phyloP scores from a whole-genome alignment of 2,113 vertebrate species.

The Chamaetylas fuelleborni region DNA sequence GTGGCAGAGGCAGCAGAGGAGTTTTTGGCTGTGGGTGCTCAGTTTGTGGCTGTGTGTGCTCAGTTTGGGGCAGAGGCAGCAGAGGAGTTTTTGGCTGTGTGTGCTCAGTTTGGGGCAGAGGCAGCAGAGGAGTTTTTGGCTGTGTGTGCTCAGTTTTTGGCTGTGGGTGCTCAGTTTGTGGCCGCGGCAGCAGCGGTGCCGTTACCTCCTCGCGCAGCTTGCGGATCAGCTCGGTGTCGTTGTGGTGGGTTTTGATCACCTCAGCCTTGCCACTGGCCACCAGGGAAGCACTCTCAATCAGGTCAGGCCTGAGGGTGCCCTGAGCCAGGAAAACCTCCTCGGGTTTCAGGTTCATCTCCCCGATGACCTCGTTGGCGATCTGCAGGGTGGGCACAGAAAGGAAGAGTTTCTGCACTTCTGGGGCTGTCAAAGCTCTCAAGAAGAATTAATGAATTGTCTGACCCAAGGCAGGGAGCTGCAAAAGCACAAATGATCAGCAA shows the following conservation, averaged over 20 bases:
- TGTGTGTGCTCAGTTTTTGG: too few relatives aligned
- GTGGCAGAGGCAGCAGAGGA: not conserved
- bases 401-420: rapidly evolving
- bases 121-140: too few relatives aligned
- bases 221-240: conserved; percentile 96
- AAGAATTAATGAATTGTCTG: not conserved
- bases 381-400: conserved; percentile 17
- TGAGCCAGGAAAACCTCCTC: conserved; percentile 96
- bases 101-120: too few relatives aligned
- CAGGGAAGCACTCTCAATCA: conserved; percentile 95
- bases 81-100: too few relatives aligned
- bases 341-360: conserved; percentile 96
- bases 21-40: too few relatives aligned
- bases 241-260: conserved; percentile 98
- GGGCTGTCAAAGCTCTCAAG: not conserved
- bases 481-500: not conserved
- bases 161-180: too few relatives aligned
- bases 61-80: not conserved
- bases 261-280: conserved; percentile 95
- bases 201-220: conserved; percentile 93
- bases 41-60: rapidly evolving
- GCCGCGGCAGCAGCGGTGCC: too few relatives aligned
- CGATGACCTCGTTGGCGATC: conserved; percentile 98
- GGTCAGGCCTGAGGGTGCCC: conserved; percentile 93
- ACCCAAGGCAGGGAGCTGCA: not conserved